phyloP scores from a whole-genome alignment of 1,140 invertebrate species.

The Euura lappo region DNA sequence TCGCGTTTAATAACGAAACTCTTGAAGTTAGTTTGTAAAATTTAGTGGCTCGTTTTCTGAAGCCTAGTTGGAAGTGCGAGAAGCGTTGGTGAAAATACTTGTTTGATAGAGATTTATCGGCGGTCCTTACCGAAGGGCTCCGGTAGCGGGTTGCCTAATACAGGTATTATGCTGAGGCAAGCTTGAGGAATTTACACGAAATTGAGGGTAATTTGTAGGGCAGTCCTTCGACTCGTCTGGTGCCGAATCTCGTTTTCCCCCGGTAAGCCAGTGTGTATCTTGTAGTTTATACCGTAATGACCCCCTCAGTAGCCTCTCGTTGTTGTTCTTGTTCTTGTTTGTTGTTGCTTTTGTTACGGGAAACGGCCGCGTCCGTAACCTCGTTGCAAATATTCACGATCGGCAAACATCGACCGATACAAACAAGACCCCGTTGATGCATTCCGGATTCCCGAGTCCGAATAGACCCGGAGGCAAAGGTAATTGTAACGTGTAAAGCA shows the following conservation, averaged over 20 bases:
- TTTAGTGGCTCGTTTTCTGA: no score
- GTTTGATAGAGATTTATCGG: constrained; percentile 55
- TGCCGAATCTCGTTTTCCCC: background rate
- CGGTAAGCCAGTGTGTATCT: background rate
- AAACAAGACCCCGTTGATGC: background rate
- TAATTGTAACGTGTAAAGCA: no score
- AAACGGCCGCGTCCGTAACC: background rate
- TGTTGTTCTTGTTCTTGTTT: background rate
- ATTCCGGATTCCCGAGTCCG: no score
- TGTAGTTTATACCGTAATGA: constrained; percentile 5
- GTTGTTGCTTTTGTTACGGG: background rate
- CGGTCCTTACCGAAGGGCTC: constrained; percentile 33
- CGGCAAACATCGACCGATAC: background rate
- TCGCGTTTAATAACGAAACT: no score
- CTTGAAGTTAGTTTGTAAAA: no score
- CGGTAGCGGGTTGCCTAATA: constrained; percentile 42
- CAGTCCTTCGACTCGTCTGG: background rate
- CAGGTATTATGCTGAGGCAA: constrained; percentile 49
- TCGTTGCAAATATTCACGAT: constrained; percentile 1
- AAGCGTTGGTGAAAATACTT: constrained; percentile 11
- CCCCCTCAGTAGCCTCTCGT: background rate
- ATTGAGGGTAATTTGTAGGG: constrained; percentile 54
- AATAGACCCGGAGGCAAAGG: no score
- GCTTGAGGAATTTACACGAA: constrained; percentile 45
- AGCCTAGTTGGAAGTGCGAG: no score